Evolutionary conservation across 2,888 invertebrate species (phyloP).

Genomic region (Drosophila mulleri): DNA sequence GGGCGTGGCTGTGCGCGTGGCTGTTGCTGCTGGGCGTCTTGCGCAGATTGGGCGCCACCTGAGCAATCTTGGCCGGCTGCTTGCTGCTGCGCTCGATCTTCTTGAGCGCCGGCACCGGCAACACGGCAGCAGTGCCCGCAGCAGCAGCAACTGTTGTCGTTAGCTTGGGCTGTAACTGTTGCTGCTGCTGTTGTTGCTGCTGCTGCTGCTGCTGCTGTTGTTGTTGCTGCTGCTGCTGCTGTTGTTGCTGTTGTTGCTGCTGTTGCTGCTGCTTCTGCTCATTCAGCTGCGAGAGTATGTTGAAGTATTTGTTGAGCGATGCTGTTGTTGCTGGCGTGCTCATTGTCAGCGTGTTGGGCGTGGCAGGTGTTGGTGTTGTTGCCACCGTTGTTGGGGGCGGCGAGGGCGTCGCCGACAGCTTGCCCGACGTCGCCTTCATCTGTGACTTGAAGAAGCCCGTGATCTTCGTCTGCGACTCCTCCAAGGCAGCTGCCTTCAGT

Average conservation of each 20-base stretch:
- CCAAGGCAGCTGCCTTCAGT: constrained; percentile 84
- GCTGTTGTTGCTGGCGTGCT: constrained; percentile 80
- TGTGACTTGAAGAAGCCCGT: constrained; percentile 93
- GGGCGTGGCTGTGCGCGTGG: constrained; percentile 35
- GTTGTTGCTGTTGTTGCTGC: constrained; percentile 25
- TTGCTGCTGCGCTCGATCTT: constrained; percentile 85
- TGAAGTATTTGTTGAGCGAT: constrained; percentile 84
- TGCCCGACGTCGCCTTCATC: constrained; percentile 87
- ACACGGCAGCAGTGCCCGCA: constrained; percentile 19
- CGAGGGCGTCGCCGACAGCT: constrained; percentile 41
- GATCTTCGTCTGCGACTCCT: constrained; percentile 90
- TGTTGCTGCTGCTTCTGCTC: constrained; percentile 72
- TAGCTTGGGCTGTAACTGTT: constrained; percentile 51
- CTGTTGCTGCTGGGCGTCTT: constrained; percentile 80
- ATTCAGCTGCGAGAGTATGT: constrained; percentile 82
- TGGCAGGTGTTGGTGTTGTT: constrained; percentile 24
- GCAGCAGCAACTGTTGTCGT: constrained; percentile 26
- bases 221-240: constrained; percentile 44
- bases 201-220: constrained; percentile 43
- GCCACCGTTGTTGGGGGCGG: constrained; percentile 50
- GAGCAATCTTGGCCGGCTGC: constrained; percentile 84
- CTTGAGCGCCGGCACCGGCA: constrained; percentile 83
- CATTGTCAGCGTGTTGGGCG: constrained; percentile 75
- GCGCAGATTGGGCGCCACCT: constrained; percentile 84
- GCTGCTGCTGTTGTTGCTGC: constrained; percentile 23